Conservation (phyloP, 1,140 invertebrate genomes). For the Zophobas atratus region DNA sequence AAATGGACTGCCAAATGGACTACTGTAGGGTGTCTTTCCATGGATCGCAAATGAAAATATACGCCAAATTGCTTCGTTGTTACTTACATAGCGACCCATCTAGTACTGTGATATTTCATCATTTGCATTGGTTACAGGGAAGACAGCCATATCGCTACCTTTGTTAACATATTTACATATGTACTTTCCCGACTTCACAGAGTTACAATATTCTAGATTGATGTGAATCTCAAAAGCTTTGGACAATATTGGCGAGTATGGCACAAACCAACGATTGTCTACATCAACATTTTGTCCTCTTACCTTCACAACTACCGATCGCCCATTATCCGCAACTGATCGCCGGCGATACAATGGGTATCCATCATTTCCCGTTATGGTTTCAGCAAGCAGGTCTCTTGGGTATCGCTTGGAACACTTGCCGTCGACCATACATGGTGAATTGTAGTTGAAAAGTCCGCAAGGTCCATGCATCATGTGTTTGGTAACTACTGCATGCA, state of each 20-base stretch:
- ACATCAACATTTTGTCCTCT: conserved; percentile 56
- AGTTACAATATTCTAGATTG: conserved; percentile 66
- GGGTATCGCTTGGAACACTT: conserved; percentile 69
- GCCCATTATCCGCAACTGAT: conserved; percentile 66
- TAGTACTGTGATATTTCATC: conserved; percentile 67
- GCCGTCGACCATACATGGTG: conserved; percentile 70
- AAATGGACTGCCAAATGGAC: conserved; percentile 64
- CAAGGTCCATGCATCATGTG: conserved; percentile 74
- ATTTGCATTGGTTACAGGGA: conserved; percentile 59
- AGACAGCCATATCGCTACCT: conserved; percentile 59
- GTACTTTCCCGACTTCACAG: conserved; percentile 63
- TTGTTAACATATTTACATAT: conserved; percentile 64
- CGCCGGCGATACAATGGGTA: conserved; percentile 68
- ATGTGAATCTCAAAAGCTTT: conserved; percentile 65
- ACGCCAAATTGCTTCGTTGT: conserved; percentile 67
- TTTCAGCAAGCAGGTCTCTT: conserved; percentile 62
- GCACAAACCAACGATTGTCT: conserved; percentile 67
- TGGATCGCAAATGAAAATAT: conserved; percentile 66
- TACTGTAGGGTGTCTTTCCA: conserved; percentile 63
- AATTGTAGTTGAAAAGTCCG: conserved; percentile 67
- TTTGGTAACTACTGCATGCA: conserved; percentile 67
- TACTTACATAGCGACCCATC: conserved; percentile 58
- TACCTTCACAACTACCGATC: conserved; percentile 60
- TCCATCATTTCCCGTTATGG: conserved; percentile 61
- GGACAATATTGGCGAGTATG: conserved; percentile 63